A percentile compares a stretch with the other conserved stretches of the same genome.
These are phyloP conservation scores for Nannospalax galili DNA, from an alignment of 2,113 vertebrate species.

Conservation along the genomic window DNA sequence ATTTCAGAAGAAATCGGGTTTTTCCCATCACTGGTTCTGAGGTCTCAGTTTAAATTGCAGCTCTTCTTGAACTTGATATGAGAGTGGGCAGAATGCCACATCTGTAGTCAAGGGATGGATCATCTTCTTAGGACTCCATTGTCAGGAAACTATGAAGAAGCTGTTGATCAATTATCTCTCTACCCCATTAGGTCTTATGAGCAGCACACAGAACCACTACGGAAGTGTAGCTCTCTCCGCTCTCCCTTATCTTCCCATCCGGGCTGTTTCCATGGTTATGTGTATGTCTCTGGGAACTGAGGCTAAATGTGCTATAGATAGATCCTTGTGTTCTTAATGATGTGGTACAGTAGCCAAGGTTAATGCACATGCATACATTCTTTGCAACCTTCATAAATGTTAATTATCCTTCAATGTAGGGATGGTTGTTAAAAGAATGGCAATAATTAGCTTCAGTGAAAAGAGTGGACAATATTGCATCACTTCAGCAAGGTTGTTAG, in stretches of 20 bases:
- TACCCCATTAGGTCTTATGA: not conserved
- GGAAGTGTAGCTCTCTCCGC: rapidly evolving
- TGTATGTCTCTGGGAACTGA: not conserved
- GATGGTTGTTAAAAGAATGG: not conserved
- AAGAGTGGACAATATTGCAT: not conserved
- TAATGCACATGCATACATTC: not conserved
- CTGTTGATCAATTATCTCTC: rapidly evolving
- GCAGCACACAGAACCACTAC: not conserved
- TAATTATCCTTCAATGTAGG: not conserved
- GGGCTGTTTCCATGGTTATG: not conserved
- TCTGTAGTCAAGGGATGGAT: not conserved
- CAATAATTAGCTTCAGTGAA: not conserved
- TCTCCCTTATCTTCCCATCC: not conserved
- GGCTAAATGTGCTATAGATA: rapidly evolving
- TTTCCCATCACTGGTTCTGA: not conserved
- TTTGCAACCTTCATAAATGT: conserved; percentile 12
- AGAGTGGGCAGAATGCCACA: rapidly evolving
- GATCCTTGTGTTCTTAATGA: not conserved
- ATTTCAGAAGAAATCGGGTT: not conserved
- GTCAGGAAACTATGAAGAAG: not conserved
- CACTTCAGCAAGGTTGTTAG: not conserved
- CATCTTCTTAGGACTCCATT: not conserved
- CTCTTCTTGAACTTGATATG: not conserved
- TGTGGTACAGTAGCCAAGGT: rapidly evolving
- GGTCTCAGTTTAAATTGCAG: not conserved